These are phyloP conservation scores for Gymnobelideus leadbeateri DNA, from an alignment of 2,113 vertebrate species.

Conservation along the genomic window DNA sequence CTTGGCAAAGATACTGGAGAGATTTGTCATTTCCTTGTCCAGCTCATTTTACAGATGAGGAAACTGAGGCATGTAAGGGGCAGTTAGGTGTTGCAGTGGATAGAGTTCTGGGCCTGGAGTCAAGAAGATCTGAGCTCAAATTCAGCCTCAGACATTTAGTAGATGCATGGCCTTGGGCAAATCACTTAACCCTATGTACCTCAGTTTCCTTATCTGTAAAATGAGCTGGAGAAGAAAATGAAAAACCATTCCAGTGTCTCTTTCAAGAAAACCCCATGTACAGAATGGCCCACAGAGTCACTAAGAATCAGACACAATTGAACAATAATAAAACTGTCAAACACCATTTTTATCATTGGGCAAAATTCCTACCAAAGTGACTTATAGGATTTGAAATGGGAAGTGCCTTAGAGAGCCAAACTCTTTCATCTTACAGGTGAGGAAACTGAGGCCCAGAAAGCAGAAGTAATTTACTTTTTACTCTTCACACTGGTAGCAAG, in stretches of 20 bases:
- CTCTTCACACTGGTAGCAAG: background rate
- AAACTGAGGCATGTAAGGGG: background rate
- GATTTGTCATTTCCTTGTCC: background rate
- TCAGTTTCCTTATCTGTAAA: background rate
- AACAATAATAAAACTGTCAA: background rate
- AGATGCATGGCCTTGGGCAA: background rate
- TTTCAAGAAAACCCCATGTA: background rate
- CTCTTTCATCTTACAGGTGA: background rate
- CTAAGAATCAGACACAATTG: background rate
- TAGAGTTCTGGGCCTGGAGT: background rate
- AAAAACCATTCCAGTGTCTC: background rate
- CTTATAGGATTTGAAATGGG: background rate
- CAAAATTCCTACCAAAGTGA: background rate
- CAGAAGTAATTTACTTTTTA: background rate
- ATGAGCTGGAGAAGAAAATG: background rate
- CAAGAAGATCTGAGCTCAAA: background rate
- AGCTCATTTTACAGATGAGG: background rate
- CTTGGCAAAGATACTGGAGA: background rate
- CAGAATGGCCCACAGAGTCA: background rate
- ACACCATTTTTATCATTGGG: background rate
- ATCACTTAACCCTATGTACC: background rate
- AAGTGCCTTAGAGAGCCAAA: background rate
- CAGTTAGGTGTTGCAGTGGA: background rate
- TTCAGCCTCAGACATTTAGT: background rate
- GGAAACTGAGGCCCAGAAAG: background rate